Base-by-base conservation (phyloP, 1,140 invertebrate genomes). In the Drosophila repletoides region DNA sequence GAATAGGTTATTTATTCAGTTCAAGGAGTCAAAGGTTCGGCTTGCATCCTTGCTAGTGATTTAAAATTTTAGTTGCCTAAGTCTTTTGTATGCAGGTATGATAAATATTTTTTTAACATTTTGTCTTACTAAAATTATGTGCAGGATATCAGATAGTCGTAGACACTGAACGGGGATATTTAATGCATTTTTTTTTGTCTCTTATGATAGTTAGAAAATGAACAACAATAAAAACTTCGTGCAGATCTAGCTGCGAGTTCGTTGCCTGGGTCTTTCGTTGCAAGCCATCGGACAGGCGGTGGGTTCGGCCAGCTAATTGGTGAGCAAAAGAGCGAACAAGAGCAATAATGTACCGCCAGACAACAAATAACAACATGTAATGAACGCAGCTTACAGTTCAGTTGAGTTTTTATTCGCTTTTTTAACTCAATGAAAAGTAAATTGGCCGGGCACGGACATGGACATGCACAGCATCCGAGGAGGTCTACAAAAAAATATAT, bases 311-410 rank as follows among this genome's bases (percentile, higher is more conserved):
- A 66, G 63, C 80, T 84, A 84, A 84, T 84, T 84, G 80, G 71
- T 80, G 81, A 72, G 81, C 80, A 80, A 84, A 83, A 76, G 75
- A 86, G 74, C 65, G 59, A 86, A 84, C 79, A 84, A 75, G 80
- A 72, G 58, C 79, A 86, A 84, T 84, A 84, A 86, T 84, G 80
- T 84, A 75, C 80, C 76, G 67, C 63, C 64, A 68, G 80, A 75
- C 80, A 84, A 86, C 80, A 84, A 84, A 86, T 84, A 84, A 86
- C 80, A 80, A 80, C 76, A 58, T 86, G 80, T 84, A 84, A 84
- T 87, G 80, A 86, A 79, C 75, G 74, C 71, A 80, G 71, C 80
- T 75, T 76, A 72, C 61, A 84, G 79, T 71, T 63, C 68, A 53
- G 53, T 41, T 43, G n/a, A 24, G 55, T 14, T 48, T 26, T 24